Evolutionary conservation across 2,113 vertebrate genomes (phyloP).

Genomic region (Calidris pugnax): DNA sequence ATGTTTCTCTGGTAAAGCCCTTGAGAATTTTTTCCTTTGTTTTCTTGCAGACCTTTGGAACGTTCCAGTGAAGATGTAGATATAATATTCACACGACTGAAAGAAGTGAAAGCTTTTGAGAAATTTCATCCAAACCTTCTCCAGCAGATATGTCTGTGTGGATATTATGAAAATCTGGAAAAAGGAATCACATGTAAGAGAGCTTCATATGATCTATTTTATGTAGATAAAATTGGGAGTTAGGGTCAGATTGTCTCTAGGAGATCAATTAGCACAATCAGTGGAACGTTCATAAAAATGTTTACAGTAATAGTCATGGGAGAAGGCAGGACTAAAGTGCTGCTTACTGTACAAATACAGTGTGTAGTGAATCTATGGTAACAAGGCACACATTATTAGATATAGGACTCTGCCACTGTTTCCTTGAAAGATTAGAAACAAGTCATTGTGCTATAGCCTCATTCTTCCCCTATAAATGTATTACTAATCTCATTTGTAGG

Average conservation of each 20-base stretch:
- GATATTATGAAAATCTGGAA: conserved; percentile 94
- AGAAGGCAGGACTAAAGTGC: background rate
- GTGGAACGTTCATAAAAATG: background rate
- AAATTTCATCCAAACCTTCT: conserved; percentile 92
- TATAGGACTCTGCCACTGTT: background rate
- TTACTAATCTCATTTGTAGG: background rate
- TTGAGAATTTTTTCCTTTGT: conserved; percentile 6
- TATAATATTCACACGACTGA: conserved; percentile 91
- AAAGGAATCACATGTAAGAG: conserved; percentile 94
- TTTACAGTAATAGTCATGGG: background rate
- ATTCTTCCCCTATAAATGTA: background rate
- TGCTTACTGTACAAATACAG: background rate
- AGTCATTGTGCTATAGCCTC: background rate
- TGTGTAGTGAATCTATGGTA: background rate
- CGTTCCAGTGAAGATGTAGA: conserved; percentile 95
- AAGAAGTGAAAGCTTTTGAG: conserved; percentile 93
- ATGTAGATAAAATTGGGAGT: background rate
- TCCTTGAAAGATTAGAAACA: background rate
- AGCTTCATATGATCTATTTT: background rate
- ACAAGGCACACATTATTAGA: background rate
- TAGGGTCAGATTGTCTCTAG: background rate
- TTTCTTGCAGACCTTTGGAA: conserved; percentile 84
- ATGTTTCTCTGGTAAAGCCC: background rate
- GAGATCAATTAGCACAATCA: background rate
- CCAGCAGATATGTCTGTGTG: conserved; percentile 93